phyloP scores from a whole-genome alignment of 1,140 invertebrate genomes.

The Drosophila sp. region DNA sequence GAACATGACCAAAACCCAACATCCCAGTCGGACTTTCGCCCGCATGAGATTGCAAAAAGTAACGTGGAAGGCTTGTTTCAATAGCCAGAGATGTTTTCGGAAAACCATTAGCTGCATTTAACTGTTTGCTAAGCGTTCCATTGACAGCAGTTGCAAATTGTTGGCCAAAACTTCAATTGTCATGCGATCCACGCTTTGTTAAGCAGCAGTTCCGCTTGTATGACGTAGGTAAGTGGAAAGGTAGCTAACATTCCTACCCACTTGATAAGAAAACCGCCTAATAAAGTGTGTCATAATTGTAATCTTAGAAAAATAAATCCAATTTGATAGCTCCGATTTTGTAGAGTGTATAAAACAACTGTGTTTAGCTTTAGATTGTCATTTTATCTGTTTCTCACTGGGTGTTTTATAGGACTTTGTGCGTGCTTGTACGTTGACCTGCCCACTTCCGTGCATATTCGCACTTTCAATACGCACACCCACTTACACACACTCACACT shows the following conservation, averaged over 20 bases:
- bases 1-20: conserved; percentile 18
- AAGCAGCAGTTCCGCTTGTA: too few species aligned
- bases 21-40: conserved; percentile 26
- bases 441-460: conserved; percentile 52
- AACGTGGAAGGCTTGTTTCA: neutral
- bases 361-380: neutral
- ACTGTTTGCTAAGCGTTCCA: neutral
- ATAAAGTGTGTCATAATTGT: conserved; percentile 4
- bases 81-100: neutral
- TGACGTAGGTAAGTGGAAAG: too few species aligned
- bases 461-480: conserved; percentile 71
- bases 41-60: conserved; percentile 1
- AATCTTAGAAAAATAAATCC: neutral
- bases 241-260: too few species aligned
- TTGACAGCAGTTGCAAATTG: too few species aligned
- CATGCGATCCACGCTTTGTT: too few species aligned
- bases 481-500: conserved; percentile 22
- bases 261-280: too few species aligned
- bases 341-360: neutral
- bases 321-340: neutral
- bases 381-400: conserved; percentile 7
- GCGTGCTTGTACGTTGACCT: conserved; percentile 48
- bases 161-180: too few species aligned
- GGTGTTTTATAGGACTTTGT: conserved; percentile 30
- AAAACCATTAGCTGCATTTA: neutral